Evolutionary conservation across 2,113 vertebrate species (phyloP), one percentile per base, ranked within the genome.

Genomic region (Aegotheles bennettii): DNA sequence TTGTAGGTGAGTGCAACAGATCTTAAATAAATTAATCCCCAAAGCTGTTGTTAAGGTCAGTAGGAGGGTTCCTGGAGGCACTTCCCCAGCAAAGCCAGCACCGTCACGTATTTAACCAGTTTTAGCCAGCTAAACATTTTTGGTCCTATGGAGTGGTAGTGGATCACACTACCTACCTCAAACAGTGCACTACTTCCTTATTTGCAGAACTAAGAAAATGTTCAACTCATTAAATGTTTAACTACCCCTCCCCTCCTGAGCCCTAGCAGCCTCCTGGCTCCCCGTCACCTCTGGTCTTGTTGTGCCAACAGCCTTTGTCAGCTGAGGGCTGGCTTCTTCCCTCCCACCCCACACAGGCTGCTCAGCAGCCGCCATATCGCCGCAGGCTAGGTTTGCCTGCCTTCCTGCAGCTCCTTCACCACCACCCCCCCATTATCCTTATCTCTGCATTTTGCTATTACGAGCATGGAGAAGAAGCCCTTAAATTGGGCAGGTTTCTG

Each of bases 1-100:
- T 84, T 90, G 25, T 64, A 84, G 68, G 5, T 90, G 51, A 67
- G 20, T 53, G 77, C 31, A 57, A 14, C 31, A 56, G 47, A 29
- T 94, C 68, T 88, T 75, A 86, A 93, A 73, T 91, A 85, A 94
- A 48, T 73, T 73, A 85, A 73, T 94, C 74, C 5, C 24, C 5
- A 4, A 59, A 77, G 42, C 40, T 59, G 40, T 23, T 77, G 48
- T 57, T 95, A 28, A 86, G 25, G 40, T 87, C 45, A 48, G 33
- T 60, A 59, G 70, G 21, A 61, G 24, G 28, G 10, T 86, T 92
- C 5, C 7, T 86, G 51, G 33, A 75, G 40, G 11, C 10, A 17
- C 0, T 7, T 60, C 15, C 31, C 26, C 57, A 47, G 24, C 67
- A 86, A 42, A 88, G 26, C 54, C 64, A 50, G 10, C 13, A 10